phyloP scores from a whole-genome alignment of 2,113 vertebrate species.

The Hiodon alosoides region DNA sequence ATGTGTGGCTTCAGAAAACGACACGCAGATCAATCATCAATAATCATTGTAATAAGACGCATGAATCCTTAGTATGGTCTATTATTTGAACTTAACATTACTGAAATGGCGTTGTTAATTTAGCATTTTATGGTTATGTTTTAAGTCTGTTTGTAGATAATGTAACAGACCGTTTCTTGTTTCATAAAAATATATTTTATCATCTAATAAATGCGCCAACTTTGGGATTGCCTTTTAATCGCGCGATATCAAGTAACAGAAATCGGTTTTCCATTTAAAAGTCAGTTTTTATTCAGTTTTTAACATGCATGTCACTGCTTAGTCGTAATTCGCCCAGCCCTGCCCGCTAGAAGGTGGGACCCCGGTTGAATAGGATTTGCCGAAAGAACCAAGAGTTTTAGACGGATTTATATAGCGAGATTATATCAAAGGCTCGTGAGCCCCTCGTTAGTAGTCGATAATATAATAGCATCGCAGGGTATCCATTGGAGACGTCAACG shows the following conservation, averaged over 20 bases:
- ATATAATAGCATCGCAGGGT: conserved; percentile 85
- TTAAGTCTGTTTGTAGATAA: too few relatives aligned
- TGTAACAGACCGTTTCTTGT: too few relatives aligned
- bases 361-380: conserved; percentile 92
- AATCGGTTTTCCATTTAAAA: conserved; percentile 60
- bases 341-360: conserved; percentile 70
- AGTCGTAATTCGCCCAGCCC: conserved; percentile 64
- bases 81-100: too few relatives aligned
- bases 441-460: conserved; percentile 81
- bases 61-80: too few relatives aligned
- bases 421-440: conserved; percentile 95
- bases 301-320: conserved; percentile 70
- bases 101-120: too few relatives aligned
- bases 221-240: conserved; percentile 44
- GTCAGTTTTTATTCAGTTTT: conserved; percentile 50
- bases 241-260: conserved; percentile 65
- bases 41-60: too few relatives aligned
- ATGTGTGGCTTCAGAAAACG: too few relatives aligned
- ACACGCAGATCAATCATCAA: too few relatives aligned
- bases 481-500: conserved; percentile 55
- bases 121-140: too few relatives aligned
- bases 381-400: conserved; percentile 82
- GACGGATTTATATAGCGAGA: conserved; percentile 89
- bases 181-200: too few relatives aligned
- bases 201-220: too few relatives aligned